Conservation (phyloP, 2,797 vertebrate genomes). For the Coreius guichenoti region DNA sequence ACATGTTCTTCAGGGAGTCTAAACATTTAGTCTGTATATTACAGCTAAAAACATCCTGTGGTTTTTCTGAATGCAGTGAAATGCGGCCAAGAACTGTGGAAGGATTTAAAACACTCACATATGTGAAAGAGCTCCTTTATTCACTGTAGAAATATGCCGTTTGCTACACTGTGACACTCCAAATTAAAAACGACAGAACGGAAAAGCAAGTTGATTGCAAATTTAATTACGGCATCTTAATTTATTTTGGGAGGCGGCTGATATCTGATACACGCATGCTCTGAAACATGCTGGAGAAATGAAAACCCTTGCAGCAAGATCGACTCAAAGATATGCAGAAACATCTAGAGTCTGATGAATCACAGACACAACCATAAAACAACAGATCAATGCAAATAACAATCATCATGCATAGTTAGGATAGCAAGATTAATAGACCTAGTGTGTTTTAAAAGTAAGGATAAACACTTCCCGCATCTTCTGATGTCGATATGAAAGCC, state of each 20-base stretch:
- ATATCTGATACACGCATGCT: constrained; percentile 69
- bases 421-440: not conserved
- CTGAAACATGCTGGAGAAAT: constrained; percentile 62
- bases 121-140: constrained; percentile 12
- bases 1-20: not conserved
- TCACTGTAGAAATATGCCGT: constrained; percentile 20
- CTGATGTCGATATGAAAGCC: too few species aligned
- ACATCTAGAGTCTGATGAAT: not conserved
- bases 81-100: constrained; percentile 17
- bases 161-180: constrained; percentile 8
- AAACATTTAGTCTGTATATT: constrained; percentile 25
- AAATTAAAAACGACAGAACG: constrained; percentile 65
- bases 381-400: not conserved
- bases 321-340: constrained; percentile 45
- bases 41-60: constrained; percentile 21
- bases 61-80: not conserved
- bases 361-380: not conserved
- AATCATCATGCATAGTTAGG: too few species aligned
- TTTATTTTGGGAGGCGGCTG: constrained; percentile 66
- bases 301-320: constrained; percentile 45
- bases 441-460: not conserved
- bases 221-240: constrained; percentile 74
- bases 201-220: constrained; percentile 75
- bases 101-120: constrained; percentile 2
- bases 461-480: not conserved